Percentiles rank a stretch among this genome's conserved stretches.
Conservation (phyloP, 2,888 invertebrate species). For the Rhagium mordax region DNA sequence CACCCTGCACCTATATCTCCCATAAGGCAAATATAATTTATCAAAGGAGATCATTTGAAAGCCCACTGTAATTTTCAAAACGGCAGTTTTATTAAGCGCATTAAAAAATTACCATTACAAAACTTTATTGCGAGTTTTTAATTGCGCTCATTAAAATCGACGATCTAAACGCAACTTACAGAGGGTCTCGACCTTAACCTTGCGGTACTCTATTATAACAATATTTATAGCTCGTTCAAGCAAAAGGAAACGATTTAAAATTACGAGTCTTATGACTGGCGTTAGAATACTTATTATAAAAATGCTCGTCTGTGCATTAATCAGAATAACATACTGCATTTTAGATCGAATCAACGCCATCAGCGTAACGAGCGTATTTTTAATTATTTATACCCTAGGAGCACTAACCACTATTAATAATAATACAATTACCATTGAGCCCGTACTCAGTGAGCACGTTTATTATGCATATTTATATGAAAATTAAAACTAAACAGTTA, state of each 20-base stretch:
- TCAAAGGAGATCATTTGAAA: too few species aligned
- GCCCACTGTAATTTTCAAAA: too few species aligned
- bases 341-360: background rate
- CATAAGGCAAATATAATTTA: too few species aligned
- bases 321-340: background rate
- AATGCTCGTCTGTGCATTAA: background rate
- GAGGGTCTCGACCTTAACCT: background rate
- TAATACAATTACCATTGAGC: conserved; percentile 1
- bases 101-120: too few species aligned
- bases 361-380: conserved; percentile 11
- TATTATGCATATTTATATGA: conserved; percentile 20
- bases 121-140: too few species aligned
- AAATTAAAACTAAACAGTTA: conserved; percentile 10
- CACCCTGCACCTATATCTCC: too few species aligned
- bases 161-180: background rate
- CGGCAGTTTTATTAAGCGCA: too few species aligned
- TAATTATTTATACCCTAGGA: conserved; percentile 3
- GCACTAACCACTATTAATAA: background rate
- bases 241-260: background rate
- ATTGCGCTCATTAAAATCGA: background rate
- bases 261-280: background rate
- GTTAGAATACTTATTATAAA: background rate
- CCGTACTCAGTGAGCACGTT: background rate
- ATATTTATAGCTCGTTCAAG: background rate
- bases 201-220: background rate